Evolutionary conservation across 2,113 vertebrate species (phyloP).

Genomic region (Aphelocoma coerulescens): DNA sequence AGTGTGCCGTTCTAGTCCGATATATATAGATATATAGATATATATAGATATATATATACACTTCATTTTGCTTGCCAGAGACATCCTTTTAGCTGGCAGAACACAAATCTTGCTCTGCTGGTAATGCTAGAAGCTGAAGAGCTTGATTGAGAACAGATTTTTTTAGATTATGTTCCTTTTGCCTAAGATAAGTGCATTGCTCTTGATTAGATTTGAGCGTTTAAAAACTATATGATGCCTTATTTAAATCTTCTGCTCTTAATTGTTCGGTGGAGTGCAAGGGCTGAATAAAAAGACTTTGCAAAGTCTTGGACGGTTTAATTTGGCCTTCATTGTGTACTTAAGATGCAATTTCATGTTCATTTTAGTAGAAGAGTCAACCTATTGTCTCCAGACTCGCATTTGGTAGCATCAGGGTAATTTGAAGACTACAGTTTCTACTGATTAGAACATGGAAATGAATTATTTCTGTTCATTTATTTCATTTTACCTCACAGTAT

Average conservation of each 20-base stretch:
- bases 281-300: background rate
- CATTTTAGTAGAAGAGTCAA: conserved; percentile 16
- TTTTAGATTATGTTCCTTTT: background rate
- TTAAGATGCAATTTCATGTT: conserved; percentile 27
- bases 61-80: background rate
- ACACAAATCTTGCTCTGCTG: background rate
- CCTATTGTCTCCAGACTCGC: conserved; percentile 13
- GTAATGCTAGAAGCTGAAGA: conserved; percentile 9
- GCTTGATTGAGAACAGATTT: background rate
- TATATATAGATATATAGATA: too few relatives aligned
- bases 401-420: conserved; percentile 17
- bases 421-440: conserved; percentile 40
- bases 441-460: conserved; percentile 82
- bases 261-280: background rate
- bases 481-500: conserved; percentile 63
- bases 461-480: conserved; percentile 81
- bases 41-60: background rate
- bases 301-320: background rate
- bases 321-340: conserved; percentile 33
- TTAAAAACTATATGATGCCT: background rate
- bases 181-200: background rate
- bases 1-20: background rate
- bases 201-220: background rate
- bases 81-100: background rate
- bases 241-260: conserved; percentile 9